Base-by-base conservation (phyloP, 2,888 invertebrate genomes). In the Ditula angustiorana region DNA sequence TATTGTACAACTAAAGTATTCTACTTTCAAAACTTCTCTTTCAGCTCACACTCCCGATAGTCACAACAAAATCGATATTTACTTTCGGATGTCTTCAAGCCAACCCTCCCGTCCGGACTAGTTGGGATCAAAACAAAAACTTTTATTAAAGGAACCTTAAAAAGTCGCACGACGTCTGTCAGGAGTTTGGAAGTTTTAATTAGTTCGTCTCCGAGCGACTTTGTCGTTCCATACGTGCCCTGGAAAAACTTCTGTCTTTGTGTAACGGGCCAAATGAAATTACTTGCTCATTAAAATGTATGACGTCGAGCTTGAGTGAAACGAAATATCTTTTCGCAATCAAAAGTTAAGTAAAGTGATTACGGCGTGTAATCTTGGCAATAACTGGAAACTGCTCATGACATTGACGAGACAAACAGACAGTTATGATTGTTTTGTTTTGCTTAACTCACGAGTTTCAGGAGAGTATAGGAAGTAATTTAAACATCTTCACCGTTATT, bases 111-210 rank as follows among this genome's bases (percentile, higher is more conserved):
- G 7, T 8, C 52, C 11, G 19, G 21, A 52, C 33, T 46, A 49
- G 49, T 37, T 13, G 19, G 33, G 47, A 47, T 47, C 52, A 37
- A 56, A 55, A 61, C 47, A 61, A 46, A 52, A 56, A 56, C 61
- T 56, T 49, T 55, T 60, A 60, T 30, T 61, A 56, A 56, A 56
- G 53, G 26, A 61, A 28, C 61, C 59, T 60, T 56, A 41, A 61
- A 61, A 61, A 61, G 46, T 21, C 46, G 44, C n/a, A 19, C 55
- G 47, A 61, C 61, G 55, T 56, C 55, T 41, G 50, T 60, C 50
- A 26, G 35, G 47, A 61, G 35, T 61, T 61, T 13, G 19, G 11
- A 24, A 61, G 55, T 61, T 56, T 56, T 61, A 61, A 61, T 61
- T 61, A 55, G 55, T 56, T 61, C 19, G 37, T 41, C 59, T 41